These are phyloP conservation scores for Zoanthus sociatus DNA, from an alignment of 92 coral and sea anemone genomes.

Conservation along the genomic window DNA sequence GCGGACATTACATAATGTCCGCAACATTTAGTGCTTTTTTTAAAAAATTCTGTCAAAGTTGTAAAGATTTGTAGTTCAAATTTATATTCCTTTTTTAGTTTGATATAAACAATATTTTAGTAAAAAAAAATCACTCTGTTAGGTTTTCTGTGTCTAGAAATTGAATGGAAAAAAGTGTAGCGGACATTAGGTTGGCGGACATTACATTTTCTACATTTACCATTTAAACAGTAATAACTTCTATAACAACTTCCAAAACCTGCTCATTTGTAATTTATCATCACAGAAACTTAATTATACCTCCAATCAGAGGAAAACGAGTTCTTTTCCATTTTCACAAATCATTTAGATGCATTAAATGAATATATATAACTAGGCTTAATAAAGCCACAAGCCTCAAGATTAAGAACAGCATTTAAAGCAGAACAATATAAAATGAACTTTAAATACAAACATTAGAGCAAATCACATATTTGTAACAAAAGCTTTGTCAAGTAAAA, in stretches of 20 bases:
- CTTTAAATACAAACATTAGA: neutral
- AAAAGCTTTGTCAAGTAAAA: constrained; percentile 26
- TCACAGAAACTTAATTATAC: constrained; percentile 29
- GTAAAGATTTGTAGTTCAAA: constrained; percentile 1
- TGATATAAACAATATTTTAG: constrained; percentile 26
- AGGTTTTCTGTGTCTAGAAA: constrained; percentile 26
- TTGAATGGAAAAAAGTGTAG: constrained; percentile 9
- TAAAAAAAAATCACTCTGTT: constrained; percentile 25
- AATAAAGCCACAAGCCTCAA: constrained; percentile 18
- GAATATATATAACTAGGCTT: constrained; percentile 10
- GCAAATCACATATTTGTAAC: constrained; percentile 37
- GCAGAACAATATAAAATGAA: constrained; percentile 27
- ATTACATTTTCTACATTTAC: constrained; percentile 5
- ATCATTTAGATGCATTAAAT: constrained; percentile 13
- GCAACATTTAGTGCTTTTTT: constrained; percentile 15
- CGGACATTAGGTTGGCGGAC: constrained; percentile 8
- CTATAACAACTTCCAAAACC: constrained; percentile 33
- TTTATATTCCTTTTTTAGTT: constrained; percentile 27
- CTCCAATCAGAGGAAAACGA: constrained; percentile 23
- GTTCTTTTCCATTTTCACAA: constrained; percentile 9
- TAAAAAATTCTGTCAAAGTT: neutral
- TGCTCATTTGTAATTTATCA: constrained; percentile 11
- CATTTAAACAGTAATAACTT: constrained; percentile 40
- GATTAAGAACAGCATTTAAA: neutral
- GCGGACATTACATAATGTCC: constrained; percentile 2